Base-by-base conservation (phyloP, 2,797 vertebrate genomes). In the Sylvia borin region DNA sequence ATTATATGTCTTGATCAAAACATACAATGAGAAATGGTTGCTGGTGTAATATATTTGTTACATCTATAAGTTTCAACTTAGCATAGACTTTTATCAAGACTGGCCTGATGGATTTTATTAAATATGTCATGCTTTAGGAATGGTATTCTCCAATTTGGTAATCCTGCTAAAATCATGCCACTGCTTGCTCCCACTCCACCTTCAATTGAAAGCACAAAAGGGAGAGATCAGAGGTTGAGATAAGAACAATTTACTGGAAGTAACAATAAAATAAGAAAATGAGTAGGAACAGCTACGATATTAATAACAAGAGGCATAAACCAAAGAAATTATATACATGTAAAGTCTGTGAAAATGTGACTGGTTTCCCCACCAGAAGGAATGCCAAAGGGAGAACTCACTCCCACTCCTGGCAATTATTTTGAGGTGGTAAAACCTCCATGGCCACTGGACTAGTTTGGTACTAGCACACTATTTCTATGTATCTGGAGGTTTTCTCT, bases 311-410 rank as follows among this genome's bases (percentile, higher is more conserved):
- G 9, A 50, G 10, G 25, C 8, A 43, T 45, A 40, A 58, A 16
- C 45, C 20, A 71, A 83, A 71, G 17, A 50, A 70, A 31, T 20
- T 24, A 15, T 16, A 45, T 26, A 8, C 7, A 9, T 3, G 2
- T 17, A 19, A 64, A 64, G 6, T 64, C 57, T 0, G 0, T 16
- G 11, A 45, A 29, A 51, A 40, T 45, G 14, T 10, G 50, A 21
- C 17, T 0, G 1, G 20, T 25, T 64, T 57, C 11, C 13, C 27
- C 17, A 51, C 12, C 2, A 36, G 4, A 58, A 51, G 38, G 7
- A 45, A 8, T 0, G 0, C 0, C 0, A 0, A 57, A 76, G 17
- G 10, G 27, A 71, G 4, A 50, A 3, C 38, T 57, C 53, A 26
- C 11, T 57, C 29, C 32, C 20, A 13, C 4, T 7, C 10, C 25